Conservation (phyloP, 1,140 invertebrate species). For the Solenopsis invicta region DNA sequence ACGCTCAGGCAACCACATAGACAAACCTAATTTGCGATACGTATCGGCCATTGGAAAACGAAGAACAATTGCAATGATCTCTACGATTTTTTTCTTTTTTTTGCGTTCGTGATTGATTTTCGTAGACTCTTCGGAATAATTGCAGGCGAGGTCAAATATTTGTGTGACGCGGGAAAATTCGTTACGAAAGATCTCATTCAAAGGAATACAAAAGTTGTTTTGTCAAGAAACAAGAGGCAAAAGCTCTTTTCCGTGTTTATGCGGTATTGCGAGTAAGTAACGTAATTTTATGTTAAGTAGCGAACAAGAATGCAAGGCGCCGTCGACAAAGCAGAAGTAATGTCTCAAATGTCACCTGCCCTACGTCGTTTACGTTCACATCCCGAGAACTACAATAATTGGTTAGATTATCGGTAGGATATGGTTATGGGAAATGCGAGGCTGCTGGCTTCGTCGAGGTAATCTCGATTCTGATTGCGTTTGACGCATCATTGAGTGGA, state of each 20-base stretch:
- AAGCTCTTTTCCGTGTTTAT: slow-evolving; percentile 7
- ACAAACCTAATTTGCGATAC: slow-evolving; percentile 72
- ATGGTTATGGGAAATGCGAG: slow-evolving; percentile 80
- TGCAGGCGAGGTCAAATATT: slow-evolving; percentile 18
- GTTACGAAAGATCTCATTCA: background rate
- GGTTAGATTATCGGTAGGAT: slow-evolving; percentile 82
- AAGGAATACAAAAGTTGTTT: slow-evolving; percentile 2
- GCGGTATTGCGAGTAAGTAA: background rate
- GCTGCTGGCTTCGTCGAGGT: slow-evolving; percentile 73
- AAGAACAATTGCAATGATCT: slow-evolving; percentile 57
- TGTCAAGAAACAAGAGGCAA: background rate
- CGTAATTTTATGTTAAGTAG: slow-evolving; percentile 53
- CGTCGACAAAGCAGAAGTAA: slow-evolving; percentile 76
- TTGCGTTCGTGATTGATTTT: slow-evolving; percentile 15
- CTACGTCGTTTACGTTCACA: slow-evolving; percentile 57
- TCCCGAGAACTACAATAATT: slow-evolving; percentile 80
- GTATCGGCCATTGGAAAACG: slow-evolving; percentile 56
- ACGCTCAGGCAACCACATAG: slow-evolving; percentile 64
- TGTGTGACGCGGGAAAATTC: background rate
- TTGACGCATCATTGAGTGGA: slow-evolving; percentile 83
- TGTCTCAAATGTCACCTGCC: slow-evolving; percentile 67
- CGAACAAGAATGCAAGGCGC: slow-evolving; percentile 55
- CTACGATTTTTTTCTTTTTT: slow-evolving; percentile 26
- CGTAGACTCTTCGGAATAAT: slow-evolving; percentile 16
- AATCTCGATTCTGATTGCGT: slow-evolving; percentile 82